A percentile compares a stretch with the other conserved stretches of the same genome.
Conservation (phyloP, 2,797 vertebrate genomes). For the Naso thynnoides region DNA sequence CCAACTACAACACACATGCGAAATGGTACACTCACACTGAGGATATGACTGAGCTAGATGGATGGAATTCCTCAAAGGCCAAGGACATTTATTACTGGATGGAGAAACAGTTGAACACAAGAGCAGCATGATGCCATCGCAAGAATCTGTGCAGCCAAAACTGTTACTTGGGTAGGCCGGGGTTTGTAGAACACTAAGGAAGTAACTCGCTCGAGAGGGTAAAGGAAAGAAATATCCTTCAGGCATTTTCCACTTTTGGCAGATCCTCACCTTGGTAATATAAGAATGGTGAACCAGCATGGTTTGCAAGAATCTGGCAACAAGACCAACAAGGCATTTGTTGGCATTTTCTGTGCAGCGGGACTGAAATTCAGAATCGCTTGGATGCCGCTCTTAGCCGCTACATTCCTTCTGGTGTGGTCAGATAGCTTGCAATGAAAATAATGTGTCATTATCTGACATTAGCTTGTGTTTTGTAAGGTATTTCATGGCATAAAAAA, state of each 20-base stretch:
- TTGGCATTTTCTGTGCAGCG: constrained; percentile 50
- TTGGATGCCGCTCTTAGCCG: constrained; percentile 17
- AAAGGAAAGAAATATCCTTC: constrained; percentile 40
- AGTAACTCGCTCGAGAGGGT: constrained; percentile 37
- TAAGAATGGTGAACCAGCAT: constrained; percentile 48
- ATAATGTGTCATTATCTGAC: constrained; percentile 50
- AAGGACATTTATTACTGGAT: constrained; percentile 61
- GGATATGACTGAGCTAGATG: constrained; percentile 54
- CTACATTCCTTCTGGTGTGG: constrained; percentile 42
- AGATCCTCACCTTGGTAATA: constrained; percentile 53
- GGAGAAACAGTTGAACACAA: constrained; percentile 54
- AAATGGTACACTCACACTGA: constrained; percentile 31
- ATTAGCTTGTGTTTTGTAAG: constrained; percentile 31
- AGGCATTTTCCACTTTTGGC: constrained; percentile 61
- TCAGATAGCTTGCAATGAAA: constrained; percentile 37
- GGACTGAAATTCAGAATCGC: constrained; percentile 46
- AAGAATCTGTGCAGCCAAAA: constrained; percentile 55
- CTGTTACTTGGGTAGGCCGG: constrained; percentile 40
- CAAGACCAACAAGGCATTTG: constrained; percentile 31
- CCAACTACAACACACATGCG: constrained; percentile 65
- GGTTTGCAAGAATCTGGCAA: constrained; percentile 54
- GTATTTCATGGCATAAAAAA: constrained; percentile 34
- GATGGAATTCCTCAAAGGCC: constrained; percentile 62
- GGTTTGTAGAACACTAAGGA: constrained; percentile 48
- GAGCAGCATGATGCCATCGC: constrained; percentile 37